phyloP scores from a whole-genome alignment of 2,113 vertebrate species.

The Taxidea taxus region DNA sequence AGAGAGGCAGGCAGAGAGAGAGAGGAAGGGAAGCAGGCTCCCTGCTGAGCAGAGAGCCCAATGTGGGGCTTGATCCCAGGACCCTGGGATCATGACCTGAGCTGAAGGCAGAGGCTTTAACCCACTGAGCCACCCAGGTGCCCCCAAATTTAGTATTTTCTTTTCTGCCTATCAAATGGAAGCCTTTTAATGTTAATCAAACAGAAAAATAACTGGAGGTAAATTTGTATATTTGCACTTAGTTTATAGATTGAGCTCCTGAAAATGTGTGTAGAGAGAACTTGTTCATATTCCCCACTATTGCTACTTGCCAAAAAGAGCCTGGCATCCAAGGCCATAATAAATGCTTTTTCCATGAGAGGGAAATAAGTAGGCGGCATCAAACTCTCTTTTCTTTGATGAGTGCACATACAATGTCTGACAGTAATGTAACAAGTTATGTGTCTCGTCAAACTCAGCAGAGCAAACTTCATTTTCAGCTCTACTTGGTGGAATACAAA shows the following conservation, averaged over 20 bases:
- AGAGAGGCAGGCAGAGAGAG: too few relatives aligned
- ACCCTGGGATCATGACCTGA: too few relatives aligned
- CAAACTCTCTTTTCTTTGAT: conserved; percentile 29
- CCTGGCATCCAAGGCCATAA: conserved; percentile 30
- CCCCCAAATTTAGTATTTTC: conserved; percentile 31
- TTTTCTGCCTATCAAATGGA: conserved; percentile 23
- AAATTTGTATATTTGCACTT: conserved; percentile 50
- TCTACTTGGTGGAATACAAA: neutral
- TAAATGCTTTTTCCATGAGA: conserved; percentile 50
- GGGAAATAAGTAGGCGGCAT: neutral
- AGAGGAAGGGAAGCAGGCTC: too few relatives aligned
- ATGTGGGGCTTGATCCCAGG: too few relatives aligned
- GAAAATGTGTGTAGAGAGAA: conserved; percentile 44
- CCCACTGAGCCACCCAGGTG: too few relatives aligned
- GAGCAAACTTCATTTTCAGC: neutral
- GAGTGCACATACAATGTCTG: neutral
- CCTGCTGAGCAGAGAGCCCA: too few relatives aligned
- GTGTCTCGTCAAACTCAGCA: neutral
- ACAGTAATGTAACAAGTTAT: neutral
- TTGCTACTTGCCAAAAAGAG: conserved; percentile 56
- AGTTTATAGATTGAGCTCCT: conserved; percentile 55
- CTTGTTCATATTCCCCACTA: conserved; percentile 49
- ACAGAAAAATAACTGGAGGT: conserved; percentile 34
- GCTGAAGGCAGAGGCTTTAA: too few relatives aligned
- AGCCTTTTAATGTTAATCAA: conserved; percentile 53